Base-by-base conservation (phyloP, 2,888 invertebrate species). In the Bedellia somnulentella region DNA sequence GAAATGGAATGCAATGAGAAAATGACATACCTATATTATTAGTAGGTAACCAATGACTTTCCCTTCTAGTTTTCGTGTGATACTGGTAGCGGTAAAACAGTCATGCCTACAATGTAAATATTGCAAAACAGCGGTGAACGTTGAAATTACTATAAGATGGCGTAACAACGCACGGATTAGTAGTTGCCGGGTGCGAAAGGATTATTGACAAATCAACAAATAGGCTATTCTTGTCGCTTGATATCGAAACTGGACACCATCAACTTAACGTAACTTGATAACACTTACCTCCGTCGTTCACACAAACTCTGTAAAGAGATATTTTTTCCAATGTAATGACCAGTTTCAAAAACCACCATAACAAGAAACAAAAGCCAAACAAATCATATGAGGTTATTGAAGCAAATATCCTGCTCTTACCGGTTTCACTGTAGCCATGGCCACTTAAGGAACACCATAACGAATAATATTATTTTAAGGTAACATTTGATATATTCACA, bases 341-440 rank as follows among this genome's bases (percentile, higher is more conserved):
- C 63, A 75, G 73, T 73, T 73, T 67, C 71, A 70, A 70, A n/a
- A 62, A 70, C 71, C 64, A 75, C 68, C 76, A 77, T 73, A 77
- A 76, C 75, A 76, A 75, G 75, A 73, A 77, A 76, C 75, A 75
- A 73, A 75, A 73, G 73, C 71, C 70, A 75, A 75, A 75, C 71
- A 67, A 59, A 60, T 6, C 18, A 6, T 18, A 6, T 9, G 18
- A 18, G 18, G 18, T 18, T 18, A 18, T 46, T 46, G 47, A 45
- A 50, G 47, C 46, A 51, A 50, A 54, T 51, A 41, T 51, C 50
- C 48, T 47, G 51, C 41, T 52, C 70, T 78, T 71, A 79, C 79
- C 77, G 77, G 73, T 76, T 78, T 78, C 73, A 76, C 73, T 63
- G 77, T 70, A 78, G 78, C 79, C 79, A 79, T 78, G 68, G 76